Evolutionary conservation across 2,888 invertebrate genomes (phyloP), one percentile per base, ranked within the genome.

Genomic region (Portevinia maculata): DNA sequence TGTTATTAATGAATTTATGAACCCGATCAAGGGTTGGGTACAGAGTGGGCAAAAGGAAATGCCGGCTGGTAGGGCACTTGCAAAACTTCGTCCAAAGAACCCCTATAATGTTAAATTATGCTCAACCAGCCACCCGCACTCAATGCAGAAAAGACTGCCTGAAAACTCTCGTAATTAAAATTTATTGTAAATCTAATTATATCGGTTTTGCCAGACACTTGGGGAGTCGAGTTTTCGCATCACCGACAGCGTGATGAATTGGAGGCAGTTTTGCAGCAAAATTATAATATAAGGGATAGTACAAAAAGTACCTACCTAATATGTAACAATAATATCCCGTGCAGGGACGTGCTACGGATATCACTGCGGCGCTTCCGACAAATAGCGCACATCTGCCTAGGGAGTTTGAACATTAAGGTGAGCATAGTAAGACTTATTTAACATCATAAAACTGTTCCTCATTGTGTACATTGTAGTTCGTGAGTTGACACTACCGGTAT

Each of bases 101-200:
- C 44, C 19, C 69, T 34, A 37, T 24, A 41, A 34, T 64, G 57
- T 52, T 50, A 34, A 52, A 62, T 44, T 67, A 48, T 41, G 28
- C 57, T 34, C 60, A 48, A 52, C 48, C n/a, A n/a, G n/a, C 30
- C 37, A 8, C 41, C 50, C 24, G 21, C 53, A 13, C 34, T 30
- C 17, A 15, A 11, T n/a, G 13, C 17, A 52, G 39, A 62, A 57
- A 34, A 34, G 21, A 59, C 50, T 59, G 62, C 11, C 53, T 24
- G 53, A 71, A 71, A 65, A 71, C 39, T 59, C 34, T 11, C 11
- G 34, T 83, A 78, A 83, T 83, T 83, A 78, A 73, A 83, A 83
- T 83, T 83, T 83, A 83, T 83, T 71, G 83, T 71, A 78, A 83
- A 83, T 83, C 83, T 76, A 83, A 78, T 78, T 83, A 83, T 76